Evolutionary conservation across 2,888 invertebrate genomes (phyloP), one percentile per base, ranked within the genome.

Genomic region (Tiliacea citrago): DNA sequence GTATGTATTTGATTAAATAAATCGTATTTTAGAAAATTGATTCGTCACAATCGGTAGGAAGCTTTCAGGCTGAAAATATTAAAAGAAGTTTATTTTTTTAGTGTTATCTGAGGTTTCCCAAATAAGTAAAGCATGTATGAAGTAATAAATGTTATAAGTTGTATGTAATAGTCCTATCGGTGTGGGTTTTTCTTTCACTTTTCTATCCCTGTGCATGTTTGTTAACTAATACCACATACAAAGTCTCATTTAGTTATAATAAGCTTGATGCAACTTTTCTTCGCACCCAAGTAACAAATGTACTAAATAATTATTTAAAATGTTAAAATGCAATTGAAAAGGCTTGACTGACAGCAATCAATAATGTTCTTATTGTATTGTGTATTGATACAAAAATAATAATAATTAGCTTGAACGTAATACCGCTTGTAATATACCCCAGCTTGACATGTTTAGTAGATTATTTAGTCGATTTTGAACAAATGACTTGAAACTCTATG

Each of bases 1-100:
- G 90, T 94, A 91, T 87, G 79, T 89, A 87, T 88, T 90, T 88
- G 79, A 86, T 82, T 88, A 87, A 95, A 95, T 95, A 95, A 95
- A 95, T 90, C 77, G 84, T 90, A 90, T 92, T 91, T 89, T 85
- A 73, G 79, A 90, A 87, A 83, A 82, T 10, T 69, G 67, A 79
- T 66, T 82, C 84, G 91, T 96, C 96, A 96, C 96, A 96, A 96
- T 96, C 96, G 93, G 81, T 94, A 93, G 91, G 94, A 95, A 95
- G 96, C 96, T 96, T 96, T 96, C 96, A 95, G 92, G 93, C 94
- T 88, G 86, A 88, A n/a, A 16, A 35, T 71, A 67, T 29, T 10
- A 45, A 75, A 62, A 63, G 1, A 58, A 16, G 3, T 24, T 67
- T 16, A 4, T n/a, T 49, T 29, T 45, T 51, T 58, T 68, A 39